Evolutionary conservation across 2,113 vertebrate species (phyloP), one percentile per base, ranked within the genome.

Genomic region (Tragelaphus scriptus): DNA sequence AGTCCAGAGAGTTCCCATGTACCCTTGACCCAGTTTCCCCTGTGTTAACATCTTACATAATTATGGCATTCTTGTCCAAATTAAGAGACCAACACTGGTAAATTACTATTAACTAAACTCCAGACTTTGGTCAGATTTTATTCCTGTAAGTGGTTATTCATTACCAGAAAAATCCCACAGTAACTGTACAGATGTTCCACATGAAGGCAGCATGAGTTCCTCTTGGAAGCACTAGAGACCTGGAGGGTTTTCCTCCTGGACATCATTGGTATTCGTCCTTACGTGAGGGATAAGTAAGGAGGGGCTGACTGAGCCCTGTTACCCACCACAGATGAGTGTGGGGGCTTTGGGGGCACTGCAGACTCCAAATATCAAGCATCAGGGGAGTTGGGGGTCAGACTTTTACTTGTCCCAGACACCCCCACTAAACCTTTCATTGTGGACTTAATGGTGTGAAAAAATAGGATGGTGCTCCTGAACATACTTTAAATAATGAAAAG

Each of bases 281-380:
- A 23, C 1, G 2, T 17, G 15, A 53, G 40, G 17, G 2, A 15
- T n/a, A 21, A 26, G 25, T 14, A 47, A 85, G 8, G 12, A 15
- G 3, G 14, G 82, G 23, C 14, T 1, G 2, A 19, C 1, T 14
- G 12, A 23, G 7, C 30, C 0, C 21, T 1, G 3, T 36, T 25
- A 13, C 44, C 7, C 19, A 25, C 53, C 26, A 17, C 13, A 15
- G n/a, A 25, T 0, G 47, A 82, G 51, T n/a, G 15, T 6, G 32
- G 36, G 30, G 5, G 12, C 28, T 21, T 79, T 30, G 36, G 26
- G 12, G 23, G 55, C 10, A 4, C 40, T 10, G 15, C 2, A 26
- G 8, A 47, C 17, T 28, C 32, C 8, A 15, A 6, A 10, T 9
- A 9, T 65, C 44, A 26, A 4, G 9, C 8, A 0, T 5, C 23